These are phyloP conservation scores for Halcyon chelicuti DNA, from an alignment of 2,797 vertebrate species.

Conservation along the genomic window DNA sequence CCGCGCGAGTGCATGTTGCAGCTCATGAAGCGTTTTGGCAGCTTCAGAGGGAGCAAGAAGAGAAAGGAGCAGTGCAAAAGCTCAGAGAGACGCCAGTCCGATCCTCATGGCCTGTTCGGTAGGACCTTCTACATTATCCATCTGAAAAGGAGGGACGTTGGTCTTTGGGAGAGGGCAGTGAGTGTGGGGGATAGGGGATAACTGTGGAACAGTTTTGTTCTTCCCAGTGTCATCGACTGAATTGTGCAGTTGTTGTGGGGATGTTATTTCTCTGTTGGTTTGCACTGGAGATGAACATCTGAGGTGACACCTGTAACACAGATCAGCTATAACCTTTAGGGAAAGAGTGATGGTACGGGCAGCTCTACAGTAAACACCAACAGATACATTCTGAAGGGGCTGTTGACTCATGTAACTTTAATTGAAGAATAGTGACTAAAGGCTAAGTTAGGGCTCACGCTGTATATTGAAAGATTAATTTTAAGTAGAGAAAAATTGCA, in stretches of 20 bases:
- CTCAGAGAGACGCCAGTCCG: conserved; percentile 85
- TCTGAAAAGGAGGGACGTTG: accelerated
- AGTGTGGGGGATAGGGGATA: not conserved
- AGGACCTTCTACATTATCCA: conserved; percentile 19
- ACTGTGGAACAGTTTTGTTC: not conserved
- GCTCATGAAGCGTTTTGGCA: conserved; percentile 96
- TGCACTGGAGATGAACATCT: not conserved
- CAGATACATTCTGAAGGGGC: not conserved
- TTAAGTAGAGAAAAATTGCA: not conserved
- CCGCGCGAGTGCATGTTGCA: conserved; percentile 53
- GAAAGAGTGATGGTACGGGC: not conserved
- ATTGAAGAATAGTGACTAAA: not conserved
- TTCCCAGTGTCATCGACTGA: not conserved
- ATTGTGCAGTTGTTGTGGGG: accelerated
- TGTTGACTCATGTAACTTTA: not conserved
- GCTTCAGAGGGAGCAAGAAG: conserved; percentile 91
- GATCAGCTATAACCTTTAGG: not conserved
- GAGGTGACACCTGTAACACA: not conserved
- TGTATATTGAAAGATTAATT: not conserved
- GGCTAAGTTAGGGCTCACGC: not conserved
- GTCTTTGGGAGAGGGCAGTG: not conserved
- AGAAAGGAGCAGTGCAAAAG: conserved; percentile 86
- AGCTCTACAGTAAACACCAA: not conserved
- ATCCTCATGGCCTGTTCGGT: conserved; percentile 88
- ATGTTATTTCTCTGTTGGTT: not conserved